Evolutionary conservation across 2,113 vertebrate species (phyloP), one percentile per base, ranked within the genome.

Genomic region (Macquaria ambigua): DNA sequence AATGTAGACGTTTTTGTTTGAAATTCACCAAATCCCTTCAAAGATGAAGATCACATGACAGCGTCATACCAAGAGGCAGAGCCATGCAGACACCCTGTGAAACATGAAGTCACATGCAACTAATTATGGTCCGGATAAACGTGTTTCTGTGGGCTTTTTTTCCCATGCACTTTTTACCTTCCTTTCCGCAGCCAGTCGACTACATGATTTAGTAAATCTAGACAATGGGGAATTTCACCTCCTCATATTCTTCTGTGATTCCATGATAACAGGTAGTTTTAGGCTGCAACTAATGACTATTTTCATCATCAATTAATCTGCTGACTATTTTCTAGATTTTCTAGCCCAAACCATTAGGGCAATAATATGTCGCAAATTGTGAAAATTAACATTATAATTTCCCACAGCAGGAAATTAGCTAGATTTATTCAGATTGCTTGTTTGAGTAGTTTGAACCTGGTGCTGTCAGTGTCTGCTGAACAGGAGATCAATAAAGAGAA

Each of bases 51-150:
- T 93, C 91, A 91, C 89, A 62, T 87, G 87, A 10, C n/a, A 7
- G 43, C 12, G 8, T 74, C 69, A 74, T 23, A 74, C 74, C 63
- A 70, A 28, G 80, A 83, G 48, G 25, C 58, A 56, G 71, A 80
- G 16, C 46, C 70, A 58, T 9, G 48, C 50, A 87, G 66, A 89
- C 55, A 28, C 85, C 80, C 74, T 61, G 75, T 43, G 31, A 84
- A 68, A 88, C 70, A 80, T 12, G 1, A 74, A 87, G 88, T 93
- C 93, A 93, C 88, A 88, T 92, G 94, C 69, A 76, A 21, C 25
- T 64, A 5, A 69, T 88, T 84, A 88, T 14, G 67, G 25, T 25
- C 1, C 0, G 31, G 84, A 91, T 93, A 88, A 85, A 72, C 6
- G 8, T 66, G 82, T 68, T 56, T 81, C 50, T 59, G 39, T 50